Conservation (phyloP, 2,797 vertebrate genomes). For the Microtus agrestis region DNA sequence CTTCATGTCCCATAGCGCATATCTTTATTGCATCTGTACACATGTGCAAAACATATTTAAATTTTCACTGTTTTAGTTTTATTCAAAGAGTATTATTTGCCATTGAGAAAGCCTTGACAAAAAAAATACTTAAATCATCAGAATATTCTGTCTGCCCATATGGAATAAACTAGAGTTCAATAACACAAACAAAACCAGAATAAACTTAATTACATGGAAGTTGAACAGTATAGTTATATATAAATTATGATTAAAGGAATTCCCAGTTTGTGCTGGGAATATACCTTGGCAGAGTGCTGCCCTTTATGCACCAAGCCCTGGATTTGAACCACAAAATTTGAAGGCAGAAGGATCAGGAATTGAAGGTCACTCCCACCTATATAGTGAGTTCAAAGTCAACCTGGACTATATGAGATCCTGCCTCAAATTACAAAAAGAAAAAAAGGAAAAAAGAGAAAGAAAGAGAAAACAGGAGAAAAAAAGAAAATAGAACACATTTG, state of each 20-base stretch:
- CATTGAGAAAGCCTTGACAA: neutral
- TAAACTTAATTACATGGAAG: neutral
- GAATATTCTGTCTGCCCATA: conserved; percentile 1
- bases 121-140: neutral
- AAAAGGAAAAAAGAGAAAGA: neutral
- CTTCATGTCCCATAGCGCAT: neutral
- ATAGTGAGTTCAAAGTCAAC: neutral
- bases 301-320: neutral
- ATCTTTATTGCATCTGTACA: neutral
- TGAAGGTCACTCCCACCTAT: neutral
- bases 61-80: neutral
- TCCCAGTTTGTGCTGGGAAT: neutral
- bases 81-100: neutral
- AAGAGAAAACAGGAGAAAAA: neutral
- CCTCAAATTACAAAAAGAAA: neutral
- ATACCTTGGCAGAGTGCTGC: neutral
- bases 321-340: neutral
- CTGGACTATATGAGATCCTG: neutral
- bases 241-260: neutral
- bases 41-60: neutral
- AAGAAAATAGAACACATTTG: neutral
- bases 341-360: neutral
- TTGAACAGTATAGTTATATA: neutral
- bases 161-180: neutral
- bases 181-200: neutral